Evolutionary conservation across 2,888 invertebrate genomes (phyloP).

Genomic region (Mimas tiliae): DNA sequence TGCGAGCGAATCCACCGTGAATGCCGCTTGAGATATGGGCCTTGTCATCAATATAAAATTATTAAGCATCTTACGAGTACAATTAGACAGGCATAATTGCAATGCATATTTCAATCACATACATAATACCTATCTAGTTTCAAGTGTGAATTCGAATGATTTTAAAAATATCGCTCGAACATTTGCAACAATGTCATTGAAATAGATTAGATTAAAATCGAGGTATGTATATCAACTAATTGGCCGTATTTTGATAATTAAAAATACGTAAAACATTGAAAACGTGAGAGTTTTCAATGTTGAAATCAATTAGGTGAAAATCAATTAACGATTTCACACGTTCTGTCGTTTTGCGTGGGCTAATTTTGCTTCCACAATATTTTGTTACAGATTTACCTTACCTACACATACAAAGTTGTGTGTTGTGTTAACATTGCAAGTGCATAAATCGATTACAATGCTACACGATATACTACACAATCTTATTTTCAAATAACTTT

Average conservation of each 20-base stretch:
- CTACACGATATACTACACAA: slow-evolving; percentile 19
- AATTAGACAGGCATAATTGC: neutral
- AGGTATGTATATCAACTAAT: neutral
- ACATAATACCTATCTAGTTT: neutral
- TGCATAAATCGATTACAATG: slow-evolving; percentile 30
- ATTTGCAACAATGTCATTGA: neutral
- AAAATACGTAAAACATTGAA: slow-evolving; percentile 22
- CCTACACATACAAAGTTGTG: neutral
- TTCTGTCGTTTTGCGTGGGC: slow-evolving; percentile 36
- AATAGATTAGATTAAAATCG: slow-evolving; percentile 1
- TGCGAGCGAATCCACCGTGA: slow-evolving; percentile 34
- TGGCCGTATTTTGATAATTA: slow-evolving; percentile 2
- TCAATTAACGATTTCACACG: slow-evolving; percentile 49
- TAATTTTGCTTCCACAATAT: slow-evolving; percentile 12
- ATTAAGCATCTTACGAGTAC: neutral
- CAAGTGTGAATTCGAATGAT: neutral
- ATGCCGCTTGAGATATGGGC: neutral
- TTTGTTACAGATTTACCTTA: neutral
- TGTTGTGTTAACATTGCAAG: slow-evolving; percentile 11
- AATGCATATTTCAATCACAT: neutral
- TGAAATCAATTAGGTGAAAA: slow-evolving; percentile 54
- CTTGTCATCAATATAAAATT: no score
- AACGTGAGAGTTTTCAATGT: slow-evolving; percentile 35
- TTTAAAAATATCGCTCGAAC: neutral
- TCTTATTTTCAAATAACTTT: slow-evolving; percentile 42